Percentiles rank a stretch among this genome's conserved stretches.
These are phyloP conservation scores for Empidonax traillii DNA, from an alignment of 2,113 vertebrate genomes.

Conservation along the genomic window DNA sequence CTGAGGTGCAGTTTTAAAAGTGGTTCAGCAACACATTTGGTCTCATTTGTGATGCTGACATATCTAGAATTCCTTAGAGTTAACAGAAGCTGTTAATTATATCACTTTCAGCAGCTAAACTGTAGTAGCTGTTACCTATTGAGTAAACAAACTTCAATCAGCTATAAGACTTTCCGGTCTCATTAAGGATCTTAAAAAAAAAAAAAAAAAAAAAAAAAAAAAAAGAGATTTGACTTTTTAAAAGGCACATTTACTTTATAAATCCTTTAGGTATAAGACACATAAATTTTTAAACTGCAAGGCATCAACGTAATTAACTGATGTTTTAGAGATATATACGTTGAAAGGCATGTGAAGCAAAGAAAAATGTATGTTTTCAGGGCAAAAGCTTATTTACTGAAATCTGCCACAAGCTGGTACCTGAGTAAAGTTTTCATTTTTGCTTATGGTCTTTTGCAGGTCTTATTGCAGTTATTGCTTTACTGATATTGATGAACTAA, in stretches of 20 bases:
- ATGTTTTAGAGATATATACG: not conserved
- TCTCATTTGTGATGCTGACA: not conserved
- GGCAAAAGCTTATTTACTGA: not conserved
- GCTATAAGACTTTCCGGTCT: not conserved
- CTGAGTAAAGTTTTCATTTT: not conserved
- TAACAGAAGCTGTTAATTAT: constrained; percentile 24
- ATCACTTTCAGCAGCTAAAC: constrained; percentile 16
- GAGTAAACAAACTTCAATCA: constrained; percentile 52
- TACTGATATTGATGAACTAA: not conserved
- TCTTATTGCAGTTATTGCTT: not conserved
- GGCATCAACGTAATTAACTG: not conserved
- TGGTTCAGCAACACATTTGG: not conserved
- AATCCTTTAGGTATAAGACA: not conserved
- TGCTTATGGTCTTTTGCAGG: not conserved
- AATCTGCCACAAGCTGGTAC: not conserved
- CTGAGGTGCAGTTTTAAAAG: not conserved
- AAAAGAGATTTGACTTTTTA: not conserved
- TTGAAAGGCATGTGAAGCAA: not conserved
- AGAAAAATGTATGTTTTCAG: not conserved
- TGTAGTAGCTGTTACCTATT: constrained; percentile 10
- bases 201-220: not conserved
- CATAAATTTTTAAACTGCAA: not conserved
- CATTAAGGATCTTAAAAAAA: not conserved
- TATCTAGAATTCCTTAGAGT: not conserved
- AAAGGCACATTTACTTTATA: constrained; percentile 11